Percentiles rank a stretch among this genome's conserved stretches.
These are phyloP conservation scores for Dendrocopos noguchii DNA, from an alignment of 2,113 vertebrate genomes.

Conservation along the genomic window DNA sequence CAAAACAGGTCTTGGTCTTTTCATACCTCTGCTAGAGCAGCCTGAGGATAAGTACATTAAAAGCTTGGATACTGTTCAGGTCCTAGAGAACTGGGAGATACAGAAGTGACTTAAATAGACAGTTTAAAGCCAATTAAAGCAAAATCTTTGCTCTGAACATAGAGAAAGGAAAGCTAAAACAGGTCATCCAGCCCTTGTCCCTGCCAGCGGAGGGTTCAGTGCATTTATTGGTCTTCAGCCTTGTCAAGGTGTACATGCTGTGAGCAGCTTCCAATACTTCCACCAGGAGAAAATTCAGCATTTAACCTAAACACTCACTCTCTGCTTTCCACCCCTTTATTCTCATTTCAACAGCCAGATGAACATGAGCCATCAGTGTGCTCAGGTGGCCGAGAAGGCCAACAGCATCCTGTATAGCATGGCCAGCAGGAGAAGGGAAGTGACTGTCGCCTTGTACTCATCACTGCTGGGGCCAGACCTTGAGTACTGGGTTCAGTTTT, in stretches of 20 bases:
- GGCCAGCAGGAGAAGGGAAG: too few species aligned
- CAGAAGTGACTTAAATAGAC: neutral
- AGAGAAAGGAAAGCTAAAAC: neutral
- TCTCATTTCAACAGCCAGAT: neutral
- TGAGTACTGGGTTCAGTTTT: too few species aligned
- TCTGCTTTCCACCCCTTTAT: neutral
- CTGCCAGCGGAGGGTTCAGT: neutral
- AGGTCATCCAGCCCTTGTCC: neutral
- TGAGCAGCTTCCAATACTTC: neutral
- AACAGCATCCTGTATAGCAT: too few species aligned
- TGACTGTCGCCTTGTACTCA: too few species aligned
- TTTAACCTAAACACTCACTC: neutral
- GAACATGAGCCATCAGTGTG: too few species aligned
- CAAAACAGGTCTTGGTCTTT: neutral
- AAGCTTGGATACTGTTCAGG: neutral
- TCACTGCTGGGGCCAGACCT: too few species aligned
- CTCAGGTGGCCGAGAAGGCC: too few species aligned
- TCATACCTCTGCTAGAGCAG: neutral
- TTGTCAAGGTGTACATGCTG: neutral
- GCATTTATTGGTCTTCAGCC: neutral
- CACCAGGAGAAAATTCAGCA: neutral
- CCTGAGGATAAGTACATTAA: neutral
- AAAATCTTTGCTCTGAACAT: neutral
- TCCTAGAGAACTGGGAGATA: neutral
- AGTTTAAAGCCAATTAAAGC: slow-evolving; percentile 22